Evolutionary conservation across 2,888 invertebrate species (phyloP).

Genomic region (Drosophila buzzatii): DNA sequence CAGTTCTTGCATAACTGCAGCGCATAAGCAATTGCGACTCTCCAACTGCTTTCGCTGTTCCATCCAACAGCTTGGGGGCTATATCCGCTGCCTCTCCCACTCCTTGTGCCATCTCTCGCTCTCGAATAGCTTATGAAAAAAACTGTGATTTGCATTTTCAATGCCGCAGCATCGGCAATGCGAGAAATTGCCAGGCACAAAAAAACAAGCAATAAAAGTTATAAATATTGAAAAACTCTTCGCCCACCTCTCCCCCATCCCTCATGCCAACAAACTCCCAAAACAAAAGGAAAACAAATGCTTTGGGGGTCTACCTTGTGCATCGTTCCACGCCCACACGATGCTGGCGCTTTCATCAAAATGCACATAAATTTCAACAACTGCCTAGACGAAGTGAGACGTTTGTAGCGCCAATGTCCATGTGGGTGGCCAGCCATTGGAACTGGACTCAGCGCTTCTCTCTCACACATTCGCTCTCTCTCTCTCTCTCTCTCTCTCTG

Average conservation of each 20-base stretch:
- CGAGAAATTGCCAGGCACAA: conserved; percentile 50
- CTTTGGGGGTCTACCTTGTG: conserved; percentile 15
- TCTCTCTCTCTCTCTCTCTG: background rate
- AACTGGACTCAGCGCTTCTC: conserved; percentile 47
- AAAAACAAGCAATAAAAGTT: conserved; percentile 64
- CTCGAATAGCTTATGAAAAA: conserved; percentile 10
- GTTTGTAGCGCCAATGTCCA: conserved; percentile 73
- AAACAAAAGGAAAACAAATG: conserved; percentile 25
- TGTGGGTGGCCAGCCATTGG: conserved; percentile 70
- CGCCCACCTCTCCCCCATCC: background rate
- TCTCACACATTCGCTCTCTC: background rate
- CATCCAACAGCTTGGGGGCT: conserved; percentile 14
- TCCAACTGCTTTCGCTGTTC: conserved; percentile 45
- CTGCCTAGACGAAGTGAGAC: conserved; percentile 68
- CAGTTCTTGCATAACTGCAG: conserved; percentile 34
- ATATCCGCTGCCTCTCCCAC: background rate
- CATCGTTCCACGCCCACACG: conserved; percentile 64
- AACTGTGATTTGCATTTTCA: conserved; percentile 55
- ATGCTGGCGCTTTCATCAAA: conserved; percentile 72
- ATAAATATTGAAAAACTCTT: conserved; percentile 60
- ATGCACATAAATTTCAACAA: conserved; percentile 74
- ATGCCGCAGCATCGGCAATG: conserved; percentile 37
- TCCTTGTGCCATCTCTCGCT: background rate
- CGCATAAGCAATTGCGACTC: conserved; percentile 27
- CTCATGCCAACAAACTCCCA: background rate